Conservation (phyloP, 30 jellyfish, hydroid and myxozoan species). For the Hydractinia echinata region DNA sequence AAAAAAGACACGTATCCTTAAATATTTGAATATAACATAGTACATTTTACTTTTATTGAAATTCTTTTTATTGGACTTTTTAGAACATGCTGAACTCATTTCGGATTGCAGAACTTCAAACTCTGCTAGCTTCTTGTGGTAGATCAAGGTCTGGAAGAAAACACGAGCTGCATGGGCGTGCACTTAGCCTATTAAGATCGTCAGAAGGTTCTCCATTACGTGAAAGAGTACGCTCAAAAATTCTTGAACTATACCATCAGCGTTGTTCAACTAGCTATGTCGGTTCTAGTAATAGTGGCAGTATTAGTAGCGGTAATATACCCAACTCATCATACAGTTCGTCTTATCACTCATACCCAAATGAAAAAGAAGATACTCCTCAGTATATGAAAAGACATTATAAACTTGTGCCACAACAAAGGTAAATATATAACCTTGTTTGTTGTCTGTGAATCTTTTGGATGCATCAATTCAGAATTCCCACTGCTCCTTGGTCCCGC, state of each 20-base stretch:
- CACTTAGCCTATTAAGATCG: constrained; percentile 50
- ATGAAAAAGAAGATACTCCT: constrained; percentile 18
- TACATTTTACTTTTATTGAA: too few relatives aligned
- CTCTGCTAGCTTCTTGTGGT: constrained; percentile 76
- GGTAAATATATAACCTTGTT: too few relatives aligned
- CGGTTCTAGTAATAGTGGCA: neutral
- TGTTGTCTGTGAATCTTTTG: too few relatives aligned
- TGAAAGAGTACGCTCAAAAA: constrained; percentile 61
- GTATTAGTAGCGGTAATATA: too few relatives aligned
- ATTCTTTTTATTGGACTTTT: neutral
- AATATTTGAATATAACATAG: too few relatives aligned
- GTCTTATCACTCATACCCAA: neutral
- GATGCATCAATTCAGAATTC: too few relatives aligned
- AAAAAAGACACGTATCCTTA: too few relatives aligned
- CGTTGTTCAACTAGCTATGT: constrained; percentile 53
- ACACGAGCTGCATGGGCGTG: constrained; percentile 82
- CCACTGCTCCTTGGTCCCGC: too few relatives aligned
- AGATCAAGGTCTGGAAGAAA: constrained; percentile 91
- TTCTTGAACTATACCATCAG: constrained; percentile 62
- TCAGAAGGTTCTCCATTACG: constrained; percentile 58
- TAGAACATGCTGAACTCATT: constrained; percentile 83
- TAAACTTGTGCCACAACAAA: too few relatives aligned
- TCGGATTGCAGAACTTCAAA: constrained; percentile 78
- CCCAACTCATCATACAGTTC: too few relatives aligned
- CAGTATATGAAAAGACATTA: too few relatives aligned